Conservation (phyloP, 2,888 invertebrate species). For the Merodon equestris region DNA sequence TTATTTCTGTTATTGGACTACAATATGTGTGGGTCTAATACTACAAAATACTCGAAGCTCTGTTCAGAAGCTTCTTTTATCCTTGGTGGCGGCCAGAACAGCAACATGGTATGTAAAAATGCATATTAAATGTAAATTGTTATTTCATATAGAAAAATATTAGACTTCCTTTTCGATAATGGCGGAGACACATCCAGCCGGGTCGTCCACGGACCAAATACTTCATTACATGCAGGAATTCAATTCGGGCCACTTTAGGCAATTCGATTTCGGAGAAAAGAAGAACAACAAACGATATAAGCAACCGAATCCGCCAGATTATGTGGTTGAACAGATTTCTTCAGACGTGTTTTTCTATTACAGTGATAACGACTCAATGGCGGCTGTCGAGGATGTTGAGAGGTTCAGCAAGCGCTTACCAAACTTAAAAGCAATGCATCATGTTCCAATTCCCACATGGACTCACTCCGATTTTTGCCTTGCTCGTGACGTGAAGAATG, state of each 20-base stretch:
- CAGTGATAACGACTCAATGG: slow-evolving; percentile 72
- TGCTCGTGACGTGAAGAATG: slow-evolving; percentile 68
- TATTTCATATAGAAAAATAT: too few relatives aligned
- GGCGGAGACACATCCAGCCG: slow-evolving; percentile 74
- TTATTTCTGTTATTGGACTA: slow-evolving; percentile 79
- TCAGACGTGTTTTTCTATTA: slow-evolving; percentile 72
- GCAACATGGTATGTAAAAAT: slow-evolving; percentile 65
- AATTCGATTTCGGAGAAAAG: slow-evolving; percentile 71
- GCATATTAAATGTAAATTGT: too few relatives aligned
- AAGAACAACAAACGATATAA: slow-evolving; percentile 72
- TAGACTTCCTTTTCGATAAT: slow-evolving; percentile 71
- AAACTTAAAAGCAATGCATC: slow-evolving; percentile 68
- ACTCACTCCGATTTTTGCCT: slow-evolving; percentile 71
- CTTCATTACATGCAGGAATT: slow-evolving; percentile 73
- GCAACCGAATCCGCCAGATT: slow-evolving; percentile 71
- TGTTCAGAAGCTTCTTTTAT: slow-evolving; percentile 82
- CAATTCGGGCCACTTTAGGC: slow-evolving; percentile 72
- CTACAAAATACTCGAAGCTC: slow-evolving; percentile 73
- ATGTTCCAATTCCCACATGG: slow-evolving; percentile 71
- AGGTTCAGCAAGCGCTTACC: slow-evolving; percentile 69
- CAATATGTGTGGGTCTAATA: slow-evolving; percentile 76
- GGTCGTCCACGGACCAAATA: slow-evolving; percentile 74
- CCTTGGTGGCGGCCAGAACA: slow-evolving; percentile 75
- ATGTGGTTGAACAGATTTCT: slow-evolving; percentile 71
- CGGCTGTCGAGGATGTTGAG: slow-evolving; percentile 72